phyloP scores from a whole-genome alignment of 2,113 vertebrate species.

The Protobothrops mucrosquamatus region DNA sequence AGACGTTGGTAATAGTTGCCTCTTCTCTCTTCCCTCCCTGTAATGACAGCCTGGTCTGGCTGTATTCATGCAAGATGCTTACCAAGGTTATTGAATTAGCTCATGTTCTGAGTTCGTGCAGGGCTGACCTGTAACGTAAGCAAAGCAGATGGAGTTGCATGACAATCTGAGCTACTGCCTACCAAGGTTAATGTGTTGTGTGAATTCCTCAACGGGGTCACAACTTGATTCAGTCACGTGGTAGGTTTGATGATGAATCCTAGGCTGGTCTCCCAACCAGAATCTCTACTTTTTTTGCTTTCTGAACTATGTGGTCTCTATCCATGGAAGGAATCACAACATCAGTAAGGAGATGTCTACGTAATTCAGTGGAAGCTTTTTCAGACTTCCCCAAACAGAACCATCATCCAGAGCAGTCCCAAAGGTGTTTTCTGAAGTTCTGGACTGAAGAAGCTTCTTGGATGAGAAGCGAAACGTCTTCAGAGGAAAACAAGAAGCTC shows the following conservation, averaged over 20 bases:
- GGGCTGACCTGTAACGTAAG: background rate
- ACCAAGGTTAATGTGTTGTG: background rate
- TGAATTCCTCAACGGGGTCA: background rate
- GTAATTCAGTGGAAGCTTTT: background rate
- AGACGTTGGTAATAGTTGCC: background rate
- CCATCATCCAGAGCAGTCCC: too few species aligned
- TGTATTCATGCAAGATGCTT: background rate
- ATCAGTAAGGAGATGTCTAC: fast-evolving
- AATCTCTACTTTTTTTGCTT: background rate
- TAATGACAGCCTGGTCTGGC: background rate
- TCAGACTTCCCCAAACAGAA: background rate
- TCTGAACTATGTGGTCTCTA: too few species aligned
- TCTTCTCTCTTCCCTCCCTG: background rate
- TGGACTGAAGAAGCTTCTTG: too few species aligned
- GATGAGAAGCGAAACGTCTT: too few species aligned
- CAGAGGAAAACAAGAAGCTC: too few species aligned
- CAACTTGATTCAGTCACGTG: background rate
- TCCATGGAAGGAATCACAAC: background rate
- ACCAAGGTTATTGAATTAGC: background rate
- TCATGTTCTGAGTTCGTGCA: background rate
- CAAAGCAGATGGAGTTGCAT: background rate
- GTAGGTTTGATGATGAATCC: background rate
- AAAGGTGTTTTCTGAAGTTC: too few species aligned
- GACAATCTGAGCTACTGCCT: background rate
- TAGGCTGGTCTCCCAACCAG: background rate